phyloP scores from a whole-genome alignment of 2,888 invertebrate species.

The Eilema griseolum region DNA sequence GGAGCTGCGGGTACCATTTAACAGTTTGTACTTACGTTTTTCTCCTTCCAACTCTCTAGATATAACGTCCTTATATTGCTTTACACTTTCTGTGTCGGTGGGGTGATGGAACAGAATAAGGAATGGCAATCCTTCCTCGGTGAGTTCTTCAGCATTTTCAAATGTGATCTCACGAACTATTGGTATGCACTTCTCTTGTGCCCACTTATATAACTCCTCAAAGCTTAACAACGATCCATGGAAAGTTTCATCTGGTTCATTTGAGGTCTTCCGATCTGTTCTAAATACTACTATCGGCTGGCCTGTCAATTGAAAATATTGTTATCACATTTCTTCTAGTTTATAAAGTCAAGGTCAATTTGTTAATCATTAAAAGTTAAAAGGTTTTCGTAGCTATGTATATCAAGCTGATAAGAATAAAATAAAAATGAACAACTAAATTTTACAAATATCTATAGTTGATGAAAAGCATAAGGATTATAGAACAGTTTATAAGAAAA shows the following conservation, averaged over 20 bases:
- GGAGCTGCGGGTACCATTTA: neutral
- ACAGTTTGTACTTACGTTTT: constrained; percentile 92
- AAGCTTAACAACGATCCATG: constrained; percentile 91
- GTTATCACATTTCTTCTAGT: neutral
- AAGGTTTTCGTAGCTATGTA: neutral
- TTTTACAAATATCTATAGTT: too few species aligned
- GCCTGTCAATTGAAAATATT: constrained; percentile 70
- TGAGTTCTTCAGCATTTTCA: constrained; percentile 99
- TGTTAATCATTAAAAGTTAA: too few species aligned
- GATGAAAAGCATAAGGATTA: too few species aligned
- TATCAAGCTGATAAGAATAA: neutral
- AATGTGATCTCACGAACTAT: constrained; percentile 99
- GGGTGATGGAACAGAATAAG: constrained; percentile 98
- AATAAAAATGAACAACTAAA: too few species aligned
- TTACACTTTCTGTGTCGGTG: constrained; percentile 93
- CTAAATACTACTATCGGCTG: constrained; percentile 94
- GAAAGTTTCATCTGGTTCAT: constrained; percentile 94
- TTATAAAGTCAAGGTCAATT: too few species aligned
- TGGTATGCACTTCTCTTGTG: constrained; percentile 97
- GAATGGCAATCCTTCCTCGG: constrained; percentile 99
- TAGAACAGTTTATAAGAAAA: too few species aligned
- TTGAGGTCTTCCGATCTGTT: constrained; percentile 92
- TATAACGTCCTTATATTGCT: constrained; percentile 94
- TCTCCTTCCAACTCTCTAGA: constrained; percentile 92
- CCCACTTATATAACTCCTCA: constrained; percentile 96